Conservation (phyloP, 2,888 invertebrate genomes). For the Gari tellinella region DNA sequence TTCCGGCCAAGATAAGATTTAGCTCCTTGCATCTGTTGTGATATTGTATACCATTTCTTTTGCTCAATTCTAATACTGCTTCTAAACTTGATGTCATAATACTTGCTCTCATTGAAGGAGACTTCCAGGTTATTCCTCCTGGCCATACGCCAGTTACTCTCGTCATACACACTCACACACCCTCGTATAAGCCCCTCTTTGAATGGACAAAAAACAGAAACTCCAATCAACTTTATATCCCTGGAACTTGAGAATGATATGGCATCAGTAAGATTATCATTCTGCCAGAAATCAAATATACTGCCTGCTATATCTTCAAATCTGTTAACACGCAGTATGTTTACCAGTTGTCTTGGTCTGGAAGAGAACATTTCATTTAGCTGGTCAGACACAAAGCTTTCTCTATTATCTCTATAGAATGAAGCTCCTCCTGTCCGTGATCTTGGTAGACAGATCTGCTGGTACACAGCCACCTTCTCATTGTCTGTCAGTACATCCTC, state of each 20-base stretch:
- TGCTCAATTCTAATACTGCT: slow-evolving; percentile 20
- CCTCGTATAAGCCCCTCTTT: slow-evolving; percentile 46
- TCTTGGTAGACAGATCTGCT: slow-evolving; percentile 12
- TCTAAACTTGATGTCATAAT: slow-evolving; percentile 36
- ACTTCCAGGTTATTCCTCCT: slow-evolving; percentile 30
- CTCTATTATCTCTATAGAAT: slow-evolving; percentile 4
- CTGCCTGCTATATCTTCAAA: slow-evolving; percentile 48
- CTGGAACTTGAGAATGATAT: slow-evolving; percentile 45
- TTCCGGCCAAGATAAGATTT: slow-evolving; percentile 44
- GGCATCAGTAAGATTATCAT: slow-evolving; percentile 50
- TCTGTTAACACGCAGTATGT: slow-evolving; percentile 27
- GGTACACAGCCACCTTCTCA: slow-evolving; percentile 84
- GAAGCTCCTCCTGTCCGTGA: neutral
- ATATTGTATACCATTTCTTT: slow-evolving; percentile 50
- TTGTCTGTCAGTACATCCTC: slow-evolving; percentile 86
- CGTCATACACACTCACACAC: slow-evolving; percentile 39
- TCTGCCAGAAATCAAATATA: slow-evolving; percentile 57
- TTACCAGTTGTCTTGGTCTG: slow-evolving; percentile 20
- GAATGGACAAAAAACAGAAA: slow-evolving; percentile 47
- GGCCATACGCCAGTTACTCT: slow-evolving; percentile 33
- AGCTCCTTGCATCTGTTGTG: slow-evolving; percentile 45
- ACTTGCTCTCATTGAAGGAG: slow-evolving; percentile 13
- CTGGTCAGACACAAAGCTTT: slow-evolving; percentile 1
- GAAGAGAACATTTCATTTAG: slow-evolving; percentile 15
- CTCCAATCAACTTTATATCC: slow-evolving; percentile 41